Percentiles rank a stretch among this genome's conserved stretches.
phyloP scores from a whole-genome alignment of 1,140 invertebrate genomes.

The Mesaphorura yosii region DNA sequence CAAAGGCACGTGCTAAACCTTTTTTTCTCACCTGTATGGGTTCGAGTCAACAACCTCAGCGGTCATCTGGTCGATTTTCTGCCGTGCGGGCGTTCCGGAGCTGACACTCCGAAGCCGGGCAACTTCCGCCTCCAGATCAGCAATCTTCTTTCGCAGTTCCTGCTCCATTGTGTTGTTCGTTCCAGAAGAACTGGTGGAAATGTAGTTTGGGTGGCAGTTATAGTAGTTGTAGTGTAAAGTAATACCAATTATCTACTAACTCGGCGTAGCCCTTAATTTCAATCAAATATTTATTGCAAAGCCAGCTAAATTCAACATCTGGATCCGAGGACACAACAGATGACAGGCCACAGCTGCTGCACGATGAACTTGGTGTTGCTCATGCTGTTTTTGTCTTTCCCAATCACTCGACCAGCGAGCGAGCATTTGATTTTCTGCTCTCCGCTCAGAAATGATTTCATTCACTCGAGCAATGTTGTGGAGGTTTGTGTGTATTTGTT shows the following conservation, averaged over 20 bases:
- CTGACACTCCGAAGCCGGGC: background rate
- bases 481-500: too few species aligned
- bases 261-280: background rate
- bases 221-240: background rate
- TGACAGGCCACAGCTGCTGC: background rate
- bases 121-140: slow-evolving; percentile 34
- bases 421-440: too few species aligned
- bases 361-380: too few species aligned
- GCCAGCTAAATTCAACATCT: background rate
- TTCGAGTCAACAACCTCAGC: slow-evolving; percentile 95
- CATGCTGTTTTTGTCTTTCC: too few species aligned
- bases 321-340: background rate
- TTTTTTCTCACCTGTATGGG: slow-evolving; percentile 73
- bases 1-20: background rate
- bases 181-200: background rate
- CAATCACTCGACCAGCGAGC: too few species aligned
- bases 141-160: slow-evolving; percentile 47
- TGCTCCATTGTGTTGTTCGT: slow-evolving; percentile 35
- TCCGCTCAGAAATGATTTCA: too few species aligned
- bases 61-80: slow-evolving; percentile 58
- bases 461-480: too few species aligned
- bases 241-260: background rate
- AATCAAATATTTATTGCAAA: background rate
- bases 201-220: background rate
- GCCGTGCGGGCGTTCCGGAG: background rate